Evolutionary conservation across 2,888 invertebrate species (phyloP), one percentile per base, ranked within the genome.

Genomic region (Gari tellinella): DNA sequence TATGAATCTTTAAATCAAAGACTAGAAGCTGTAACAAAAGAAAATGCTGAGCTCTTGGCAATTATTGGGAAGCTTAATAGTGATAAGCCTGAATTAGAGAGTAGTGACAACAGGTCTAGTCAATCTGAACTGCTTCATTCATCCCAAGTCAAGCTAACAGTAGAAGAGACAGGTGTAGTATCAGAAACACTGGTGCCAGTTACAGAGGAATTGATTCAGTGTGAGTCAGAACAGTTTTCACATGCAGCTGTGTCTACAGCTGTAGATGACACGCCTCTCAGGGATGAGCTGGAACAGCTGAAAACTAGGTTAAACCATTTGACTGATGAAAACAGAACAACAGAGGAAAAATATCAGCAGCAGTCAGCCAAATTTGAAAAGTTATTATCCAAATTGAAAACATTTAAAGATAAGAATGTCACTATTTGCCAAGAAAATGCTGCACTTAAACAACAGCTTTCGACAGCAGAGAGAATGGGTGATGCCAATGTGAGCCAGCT

Each of bases 381-480:
- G 49, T 80, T 96, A 79, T 93, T 97, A 82, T 95, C 95, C 86
- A 97, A 97, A 91, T 92, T 97, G 48, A 97, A 97, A 91, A 95
- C 96, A 88, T 94, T 96, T 62, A 97, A 97, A 91, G 92, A 91
- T 62, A 92, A 91, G 75, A 92, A 91, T 83, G 92, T 92, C 21
- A 61, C 48, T n/a, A 58, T 73, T 12, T 72, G 77, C 51, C 57
- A 60, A 17, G 69, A 75, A 63, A 60, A 74, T 41, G 66, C 62
- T 25, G 45, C 52, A 48, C 45, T 81, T n/a, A 69, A 70, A 45
- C 62, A 68, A 37, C 55, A 74, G 21, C 31, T 73, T 40, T 19
- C 53, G 56, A 55, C 64, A 46, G 55, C 38, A n/a, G 61, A 66
- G 49, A 74, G 64, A 17, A 49, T 60, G 55, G 68, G 77, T 38